Evolutionary conservation across 2,113 vertebrate species (phyloP).

Genomic region (Gorsachius goisagi): DNA sequence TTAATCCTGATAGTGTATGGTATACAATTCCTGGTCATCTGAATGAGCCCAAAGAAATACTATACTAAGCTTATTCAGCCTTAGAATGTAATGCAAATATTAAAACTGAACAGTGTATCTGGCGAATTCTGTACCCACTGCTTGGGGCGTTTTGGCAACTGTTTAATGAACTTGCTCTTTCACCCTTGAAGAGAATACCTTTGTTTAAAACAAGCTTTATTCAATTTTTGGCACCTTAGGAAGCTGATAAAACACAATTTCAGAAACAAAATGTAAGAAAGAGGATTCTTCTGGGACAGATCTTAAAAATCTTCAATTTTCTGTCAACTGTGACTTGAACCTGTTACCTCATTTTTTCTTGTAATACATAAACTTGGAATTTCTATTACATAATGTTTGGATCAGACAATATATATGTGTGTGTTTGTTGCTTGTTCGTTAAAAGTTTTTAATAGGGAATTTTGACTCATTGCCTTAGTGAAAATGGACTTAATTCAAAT

Average conservation of each 20-base stretch:
- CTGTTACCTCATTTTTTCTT: conserved; percentile 13
- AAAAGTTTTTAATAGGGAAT: conserved; percentile 34
- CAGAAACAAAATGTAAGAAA: not conserved
- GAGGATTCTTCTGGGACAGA: conserved; percentile 27
- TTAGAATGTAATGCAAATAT: not conserved
- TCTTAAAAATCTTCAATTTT: not conserved
- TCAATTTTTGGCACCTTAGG: not conserved
- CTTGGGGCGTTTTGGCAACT: not conserved
- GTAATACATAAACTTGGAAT: not conserved
- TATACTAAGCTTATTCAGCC: not conserved
- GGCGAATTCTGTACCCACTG: not conserved
- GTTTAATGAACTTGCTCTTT: not conserved
- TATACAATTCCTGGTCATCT: not conserved
- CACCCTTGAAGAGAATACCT: not conserved
- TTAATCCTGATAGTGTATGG: not conserved
- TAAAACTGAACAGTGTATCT: not conserved
- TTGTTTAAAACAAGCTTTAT: not conserved
- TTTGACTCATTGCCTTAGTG: conserved; percentile 43
- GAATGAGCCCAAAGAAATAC: not conserved
- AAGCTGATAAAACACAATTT: conserved; percentile 17
- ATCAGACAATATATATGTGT: conserved; percentile 1
- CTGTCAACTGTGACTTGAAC: not conserved
- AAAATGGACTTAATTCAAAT: conserved; percentile 18
- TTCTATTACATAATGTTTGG: conserved; percentile 27
- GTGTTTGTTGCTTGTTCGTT: conserved; percentile 27